Evolutionary conservation across 2,888 invertebrate species (phyloP).

Genomic region (Oscheius sp.): DNA sequence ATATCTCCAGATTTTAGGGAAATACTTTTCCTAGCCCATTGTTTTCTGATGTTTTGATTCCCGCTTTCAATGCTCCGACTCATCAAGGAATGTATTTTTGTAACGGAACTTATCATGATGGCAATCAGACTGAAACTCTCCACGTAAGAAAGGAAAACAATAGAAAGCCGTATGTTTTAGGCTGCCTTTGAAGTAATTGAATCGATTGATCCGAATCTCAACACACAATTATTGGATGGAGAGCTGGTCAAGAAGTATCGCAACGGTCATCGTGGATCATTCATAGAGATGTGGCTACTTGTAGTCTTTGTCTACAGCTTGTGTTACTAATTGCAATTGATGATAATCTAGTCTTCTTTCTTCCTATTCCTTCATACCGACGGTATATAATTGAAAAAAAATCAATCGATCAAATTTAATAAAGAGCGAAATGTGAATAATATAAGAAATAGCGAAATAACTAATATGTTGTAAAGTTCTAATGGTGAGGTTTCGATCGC

Average conservation of each 20-base stretch:
- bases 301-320: too few relatives aligned
- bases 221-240: neutral
- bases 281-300: too few relatives aligned
- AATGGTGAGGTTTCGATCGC: neutral
- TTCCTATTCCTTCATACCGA: neutral
- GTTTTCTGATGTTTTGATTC: slow-evolving; percentile 17
- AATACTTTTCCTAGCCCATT: slow-evolving; percentile 20
- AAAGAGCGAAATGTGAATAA: too few relatives aligned
- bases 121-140: slow-evolving; percentile 23
- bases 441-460: neutral
- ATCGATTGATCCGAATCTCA: slow-evolving; percentile 16
- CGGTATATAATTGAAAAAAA: too few relatives aligned
- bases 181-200: slow-evolving; percentile 2
- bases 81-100: slow-evolving; percentile 28
- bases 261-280: neutral
- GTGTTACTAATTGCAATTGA: neutral
- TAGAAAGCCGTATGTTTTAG: neutral
- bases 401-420: too few relatives aligned
- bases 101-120: slow-evolving; percentile 22
- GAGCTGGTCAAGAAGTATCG: slow-evolving; percentile 18
- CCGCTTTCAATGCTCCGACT: neutral
- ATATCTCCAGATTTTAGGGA: neutral
- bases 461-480: neutral
- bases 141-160: neutral
- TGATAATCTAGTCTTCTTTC: neutral